Conservation (phyloP, 2,797 vertebrate genomes). For the Typhlichthys eigenmanni region DNA sequence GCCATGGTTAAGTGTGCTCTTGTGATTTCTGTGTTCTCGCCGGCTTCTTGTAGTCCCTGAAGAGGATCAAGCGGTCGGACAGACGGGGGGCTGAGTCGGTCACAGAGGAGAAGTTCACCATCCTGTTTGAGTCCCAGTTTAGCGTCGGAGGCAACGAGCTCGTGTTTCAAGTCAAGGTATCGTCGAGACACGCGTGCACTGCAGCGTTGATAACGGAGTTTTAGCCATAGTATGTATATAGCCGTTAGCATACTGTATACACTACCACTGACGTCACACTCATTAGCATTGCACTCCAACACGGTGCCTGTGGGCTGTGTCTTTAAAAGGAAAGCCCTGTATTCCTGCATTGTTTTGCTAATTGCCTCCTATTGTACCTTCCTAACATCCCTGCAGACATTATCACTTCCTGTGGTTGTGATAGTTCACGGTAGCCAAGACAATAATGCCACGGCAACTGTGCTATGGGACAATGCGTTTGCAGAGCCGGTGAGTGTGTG, state of each 20-base stretch:
- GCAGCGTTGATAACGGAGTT: too few species aligned
- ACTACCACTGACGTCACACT: background rate
- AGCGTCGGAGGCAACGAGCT: slow-evolving; percentile 96
- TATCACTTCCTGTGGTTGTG: slow-evolving; percentile 95
- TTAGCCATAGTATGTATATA: background rate
- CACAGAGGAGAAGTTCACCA: slow-evolving; percentile 97
- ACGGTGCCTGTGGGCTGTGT: background rate
- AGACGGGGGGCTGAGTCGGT: slow-evolving; percentile 94
- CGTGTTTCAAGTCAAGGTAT: slow-evolving; percentile 96
- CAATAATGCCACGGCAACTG: slow-evolving; percentile 95
- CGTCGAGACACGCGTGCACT: slow-evolving; percentile 37
- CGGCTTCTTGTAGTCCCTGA: slow-evolving; percentile 82
- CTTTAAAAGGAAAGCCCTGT: background rate
- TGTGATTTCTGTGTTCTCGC: background rate
- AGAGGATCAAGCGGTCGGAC: slow-evolving; percentile 95
- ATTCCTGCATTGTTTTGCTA: background rate
- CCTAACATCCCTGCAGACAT: slow-evolving; percentile 74
- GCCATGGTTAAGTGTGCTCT: background rate
- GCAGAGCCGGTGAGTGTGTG: slow-evolving; percentile 88
- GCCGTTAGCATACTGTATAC: background rate
- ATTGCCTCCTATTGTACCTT: background rate
- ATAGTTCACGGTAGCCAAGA: slow-evolving; percentile 98
- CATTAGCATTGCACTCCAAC: background rate
- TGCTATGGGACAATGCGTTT: slow-evolving; percentile 97
- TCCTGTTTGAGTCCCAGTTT: slow-evolving; percentile 96